Conservation (phyloP, 2,797 vertebrate genomes). For the Pangasius djambal region DNA sequence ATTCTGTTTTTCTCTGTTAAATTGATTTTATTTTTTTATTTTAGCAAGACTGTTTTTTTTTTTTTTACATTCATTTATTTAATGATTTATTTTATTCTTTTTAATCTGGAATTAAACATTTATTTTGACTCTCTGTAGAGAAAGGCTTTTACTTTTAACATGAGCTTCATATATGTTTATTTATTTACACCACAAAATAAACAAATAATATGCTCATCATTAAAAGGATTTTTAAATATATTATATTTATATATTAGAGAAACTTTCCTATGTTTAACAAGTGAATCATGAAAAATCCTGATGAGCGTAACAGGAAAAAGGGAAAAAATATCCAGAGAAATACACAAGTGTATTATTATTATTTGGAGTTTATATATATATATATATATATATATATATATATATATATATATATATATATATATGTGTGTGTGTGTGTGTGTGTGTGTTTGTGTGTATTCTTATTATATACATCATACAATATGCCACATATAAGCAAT, state of each 20-base stretch:
- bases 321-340: too few species aligned
- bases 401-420: too few species aligned
- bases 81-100: not conserved
- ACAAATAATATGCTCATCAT: not conserved
- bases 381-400: too few species aligned
- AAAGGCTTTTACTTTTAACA: not conserved
- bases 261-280: too few species aligned
- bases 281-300: too few species aligned
- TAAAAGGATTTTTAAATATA: not conserved
- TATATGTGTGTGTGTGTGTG: too few species aligned
- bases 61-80: not conserved
- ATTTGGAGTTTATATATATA: too few species aligned
- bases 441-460: too few species aligned
- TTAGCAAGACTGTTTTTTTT: not conserved
- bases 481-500: not conserved
- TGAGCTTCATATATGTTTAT: not conserved
- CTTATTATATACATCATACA: not conserved
- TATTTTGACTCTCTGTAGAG: not conserved
- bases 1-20: not conserved
- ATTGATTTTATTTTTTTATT: not conserved
- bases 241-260: too few species aligned
- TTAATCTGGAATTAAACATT: not conserved
- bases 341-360: too few species aligned
- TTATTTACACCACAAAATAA: not conserved
- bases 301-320: too few species aligned